Evolutionary conservation across 2,888 invertebrate genomes (phyloP), one percentile per base, ranked within the genome.

Genomic region (Metallyticus violacea): DNA sequence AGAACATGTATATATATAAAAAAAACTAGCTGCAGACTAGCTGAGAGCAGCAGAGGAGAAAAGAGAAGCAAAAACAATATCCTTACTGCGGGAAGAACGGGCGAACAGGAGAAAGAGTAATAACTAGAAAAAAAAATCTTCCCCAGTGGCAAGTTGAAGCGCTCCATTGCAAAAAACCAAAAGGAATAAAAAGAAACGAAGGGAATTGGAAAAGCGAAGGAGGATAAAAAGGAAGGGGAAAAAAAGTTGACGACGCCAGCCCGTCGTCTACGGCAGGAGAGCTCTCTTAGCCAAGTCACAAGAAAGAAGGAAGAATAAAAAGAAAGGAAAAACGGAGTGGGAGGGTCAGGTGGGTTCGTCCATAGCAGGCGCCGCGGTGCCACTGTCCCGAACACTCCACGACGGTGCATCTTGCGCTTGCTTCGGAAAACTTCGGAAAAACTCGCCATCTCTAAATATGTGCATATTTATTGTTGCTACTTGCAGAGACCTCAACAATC

Each of bases 71-170:
- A 62, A 62, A 62, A 62, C 40, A 62, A 62, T 62, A 62, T 62
- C 78, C 26, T 62, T 62, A 79, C 85, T 27, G 85, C 78, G 81
- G 85, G 25, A 26, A 62, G 40, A 26, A 22, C 81, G 84, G n/a
- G 79, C 62, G 77, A 83, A 76, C 79, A 22, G 85, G 77, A 27
- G 80, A 85, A 26, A 79, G 86, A 87, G 78, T 81, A 87, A 87
- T 85, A 87, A 87, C 87, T 85, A 81, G 79, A 81, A 78, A 79
- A 86, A 26, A 7, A 77, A 26, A 77, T 22, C 22, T 22, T 6
- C n/a, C 22, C 80, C 25, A 76, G n/a, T 62, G 84, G 26, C 79
- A 26, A 26, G 15, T 26, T 79, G 79, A 62, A 62, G 40, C 40
- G 40, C 40, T 62, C 40, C 40, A 62, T 62, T 62, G 40, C 40